Conservation (phyloP, 2,797 vertebrate genomes). For the Anolis apletophallus region DNA sequence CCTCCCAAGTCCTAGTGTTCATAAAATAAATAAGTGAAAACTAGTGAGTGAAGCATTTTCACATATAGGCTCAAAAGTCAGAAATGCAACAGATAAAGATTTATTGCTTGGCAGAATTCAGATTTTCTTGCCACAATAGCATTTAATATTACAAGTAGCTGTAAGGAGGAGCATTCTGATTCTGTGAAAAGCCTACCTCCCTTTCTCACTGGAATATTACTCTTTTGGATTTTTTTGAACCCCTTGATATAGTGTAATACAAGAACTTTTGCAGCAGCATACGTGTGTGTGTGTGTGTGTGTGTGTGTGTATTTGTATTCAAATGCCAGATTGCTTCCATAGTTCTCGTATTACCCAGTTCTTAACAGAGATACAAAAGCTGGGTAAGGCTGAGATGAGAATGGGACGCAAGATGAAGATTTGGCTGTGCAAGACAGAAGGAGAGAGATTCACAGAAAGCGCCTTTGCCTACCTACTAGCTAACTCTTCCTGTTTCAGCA, state of each 20-base stretch:
- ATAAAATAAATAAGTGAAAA: not conserved
- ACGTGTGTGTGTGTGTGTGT: not conserved
- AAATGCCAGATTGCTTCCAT: not conserved
- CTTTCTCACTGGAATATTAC: not conserved
- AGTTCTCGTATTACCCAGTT: not conserved
- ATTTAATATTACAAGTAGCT: not conserved
- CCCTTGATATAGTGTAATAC: not conserved
- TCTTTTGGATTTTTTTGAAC: not conserved
- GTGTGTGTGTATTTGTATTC: not conserved
- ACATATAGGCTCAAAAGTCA: not conserved
- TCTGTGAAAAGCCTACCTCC: not conserved
- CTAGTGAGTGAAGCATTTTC: not conserved
- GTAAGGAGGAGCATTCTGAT: not conserved
- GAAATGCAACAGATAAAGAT: not conserved
- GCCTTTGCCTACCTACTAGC: slow-evolving; percentile 18
- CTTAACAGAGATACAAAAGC: not conserved
- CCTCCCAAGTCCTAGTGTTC: not conserved
- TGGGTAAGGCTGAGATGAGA: not conserved
- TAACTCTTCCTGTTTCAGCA: slow-evolving; percentile 36
- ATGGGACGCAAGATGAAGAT: not conserved
- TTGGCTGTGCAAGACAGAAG: not conserved
- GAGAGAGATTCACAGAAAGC: not conserved
- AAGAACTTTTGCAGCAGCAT: not conserved
- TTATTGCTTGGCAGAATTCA: not conserved
- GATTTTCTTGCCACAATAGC: not conserved